Percentiles rank a stretch among this genome's conserved stretches.
Conservation (phyloP, 2,797 vertebrate genomes). For the Scolopax rusticola region DNA sequence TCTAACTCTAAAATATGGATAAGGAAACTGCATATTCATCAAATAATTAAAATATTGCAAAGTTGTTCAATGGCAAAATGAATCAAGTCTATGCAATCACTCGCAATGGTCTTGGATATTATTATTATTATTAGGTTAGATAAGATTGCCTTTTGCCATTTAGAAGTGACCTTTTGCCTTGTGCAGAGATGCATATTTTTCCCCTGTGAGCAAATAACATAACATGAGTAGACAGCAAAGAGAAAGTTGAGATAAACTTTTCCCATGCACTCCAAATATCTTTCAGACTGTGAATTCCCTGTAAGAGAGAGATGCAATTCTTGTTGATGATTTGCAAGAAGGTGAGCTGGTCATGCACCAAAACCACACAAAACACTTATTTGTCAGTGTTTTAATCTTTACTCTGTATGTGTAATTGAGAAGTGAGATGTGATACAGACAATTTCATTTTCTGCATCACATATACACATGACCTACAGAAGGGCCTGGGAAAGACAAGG, state of each 20-base stretch:
- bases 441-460: not conserved
- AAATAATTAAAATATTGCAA: constrained; percentile 46
- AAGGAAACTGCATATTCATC: not conserved
- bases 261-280: not conserved
- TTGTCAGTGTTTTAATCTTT: not conserved
- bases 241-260: not conserved
- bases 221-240: not conserved
- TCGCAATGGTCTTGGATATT: not conserved
- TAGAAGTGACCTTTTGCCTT: not conserved
- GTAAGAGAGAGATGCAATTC: not conserved
- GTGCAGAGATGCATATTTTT: not conserved
- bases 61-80: not conserved
- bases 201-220: not conserved
- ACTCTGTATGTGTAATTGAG: not conserved
- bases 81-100: not conserved
- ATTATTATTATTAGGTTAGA: not conserved
- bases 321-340: not conserved
- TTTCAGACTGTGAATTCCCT: not conserved
- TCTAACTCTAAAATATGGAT: not conserved
- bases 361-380: not conserved
- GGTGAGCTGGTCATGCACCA: not conserved
- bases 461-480: not conserved
- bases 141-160: not conserved
- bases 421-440: not conserved
- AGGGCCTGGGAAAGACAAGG: not conserved